Conservation (phyloP, 92 coral and sea anemone species). For the Hydrozoanthus gracilis region DNA sequence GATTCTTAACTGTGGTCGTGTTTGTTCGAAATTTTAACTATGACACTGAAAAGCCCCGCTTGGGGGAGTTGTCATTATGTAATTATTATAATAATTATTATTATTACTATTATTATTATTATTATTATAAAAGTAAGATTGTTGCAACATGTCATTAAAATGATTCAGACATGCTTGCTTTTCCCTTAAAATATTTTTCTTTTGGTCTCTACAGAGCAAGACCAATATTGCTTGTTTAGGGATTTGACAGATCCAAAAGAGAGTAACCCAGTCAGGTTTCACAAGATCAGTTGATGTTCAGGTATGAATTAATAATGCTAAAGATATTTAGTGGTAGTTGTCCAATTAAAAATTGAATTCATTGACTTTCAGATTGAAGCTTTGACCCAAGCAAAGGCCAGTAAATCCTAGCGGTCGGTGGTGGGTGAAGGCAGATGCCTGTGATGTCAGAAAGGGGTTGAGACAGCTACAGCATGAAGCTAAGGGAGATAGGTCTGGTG, state of each 20-base stretch:
- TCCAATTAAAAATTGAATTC: not conserved
- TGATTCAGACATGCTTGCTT: too few species aligned
- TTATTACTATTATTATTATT: not conserved
- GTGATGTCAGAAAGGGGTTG: conserved; percentile 69
- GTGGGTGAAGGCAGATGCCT: conserved; percentile 90
- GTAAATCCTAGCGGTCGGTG: conserved; percentile 68
- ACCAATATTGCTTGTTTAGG: conserved; percentile 63
- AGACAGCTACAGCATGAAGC: too few species aligned
- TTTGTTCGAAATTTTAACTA: too few species aligned
- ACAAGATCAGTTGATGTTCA: conserved; percentile 56
- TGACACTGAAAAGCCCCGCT: too few species aligned
- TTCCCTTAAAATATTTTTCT: too few species aligned
- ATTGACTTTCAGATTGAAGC: conserved; percentile 67
- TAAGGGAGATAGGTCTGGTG: conserved; percentile 77
- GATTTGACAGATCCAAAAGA: conserved; percentile 60
- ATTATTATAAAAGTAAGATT: too few species aligned
- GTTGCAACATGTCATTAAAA: too few species aligned
- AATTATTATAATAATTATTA: too few species aligned
- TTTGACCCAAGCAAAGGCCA: conserved; percentile 42
- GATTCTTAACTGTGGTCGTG: too few species aligned
- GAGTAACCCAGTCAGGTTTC: conserved; percentile 47
- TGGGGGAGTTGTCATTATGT: too few species aligned
- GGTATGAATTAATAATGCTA: conserved; percentile 28
- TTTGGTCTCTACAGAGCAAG: conserved; percentile 45
- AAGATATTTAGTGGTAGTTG: not conserved